Conservation (phyloP, 2,888 invertebrate genomes). For the Ormyrus pomaceus region DNA sequence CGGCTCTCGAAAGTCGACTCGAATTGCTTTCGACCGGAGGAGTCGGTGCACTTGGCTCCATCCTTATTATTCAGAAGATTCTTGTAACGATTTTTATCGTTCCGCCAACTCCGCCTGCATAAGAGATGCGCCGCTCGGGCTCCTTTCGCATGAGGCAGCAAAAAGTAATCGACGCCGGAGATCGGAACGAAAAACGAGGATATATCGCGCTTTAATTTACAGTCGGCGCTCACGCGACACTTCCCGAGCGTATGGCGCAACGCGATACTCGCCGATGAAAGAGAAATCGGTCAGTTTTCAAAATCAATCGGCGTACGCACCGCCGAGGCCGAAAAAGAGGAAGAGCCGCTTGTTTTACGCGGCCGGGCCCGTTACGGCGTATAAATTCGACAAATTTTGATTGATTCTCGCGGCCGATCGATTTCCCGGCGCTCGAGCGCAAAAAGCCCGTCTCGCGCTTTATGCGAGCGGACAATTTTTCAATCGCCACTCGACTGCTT, state of each 20-base stretch:
- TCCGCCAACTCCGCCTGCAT: constrained; percentile 1
- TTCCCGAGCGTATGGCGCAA: neutral
- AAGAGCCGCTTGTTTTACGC: constrained; percentile 10
- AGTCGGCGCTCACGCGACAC: constrained; percentile 24
- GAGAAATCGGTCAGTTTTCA: constrained; percentile 49
- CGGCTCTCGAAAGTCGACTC: constrained; percentile 54
- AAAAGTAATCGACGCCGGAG: constrained; percentile 27
- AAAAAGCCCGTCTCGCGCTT: neutral
- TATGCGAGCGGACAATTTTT: constrained; percentile 9
- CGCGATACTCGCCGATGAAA: constrained; percentile 10
- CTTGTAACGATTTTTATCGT: constrained; percentile 48
- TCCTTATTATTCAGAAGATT: constrained; percentile 46
- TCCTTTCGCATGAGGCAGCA: constrained; percentile 4
- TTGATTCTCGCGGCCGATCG: constrained; percentile 28
- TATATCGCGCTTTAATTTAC: constrained; percentile 39
- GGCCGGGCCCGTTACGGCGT: constrained; percentile 2
- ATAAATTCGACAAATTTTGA: constrained; percentile 47
- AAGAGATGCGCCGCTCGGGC: constrained; percentile 5
- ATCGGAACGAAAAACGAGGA: constrained; percentile 1
- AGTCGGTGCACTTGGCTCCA: constrained; percentile 14
- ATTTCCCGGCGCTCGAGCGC: constrained; percentile 17
- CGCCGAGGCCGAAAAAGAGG: neutral
- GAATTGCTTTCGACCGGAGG: constrained; percentile 31
- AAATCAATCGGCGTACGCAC: constrained; percentile 37
- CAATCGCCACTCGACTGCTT: neutral